Percentiles rank a stretch among this genome's conserved stretches.
Conservation (phyloP, 2,797 vertebrate species). For the Aplochiton taeniatus region DNA sequence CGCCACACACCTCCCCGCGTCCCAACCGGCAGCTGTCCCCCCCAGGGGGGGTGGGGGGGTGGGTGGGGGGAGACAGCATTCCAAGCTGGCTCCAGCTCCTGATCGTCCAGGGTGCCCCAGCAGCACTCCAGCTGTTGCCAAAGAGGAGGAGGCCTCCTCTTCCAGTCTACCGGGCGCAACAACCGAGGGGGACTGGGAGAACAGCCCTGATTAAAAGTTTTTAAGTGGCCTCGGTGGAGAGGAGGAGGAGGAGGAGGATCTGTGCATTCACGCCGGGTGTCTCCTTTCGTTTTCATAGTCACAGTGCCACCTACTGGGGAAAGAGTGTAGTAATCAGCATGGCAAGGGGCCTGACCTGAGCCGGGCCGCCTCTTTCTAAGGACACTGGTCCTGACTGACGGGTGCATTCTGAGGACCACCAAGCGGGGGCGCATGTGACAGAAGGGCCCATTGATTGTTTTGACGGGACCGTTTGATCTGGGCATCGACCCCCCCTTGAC, state of each 20-base stretch:
- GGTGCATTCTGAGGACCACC: constrained; percentile 30
- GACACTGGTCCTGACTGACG: constrained; percentile 43
- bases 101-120: constrained; percentile 71
- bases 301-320: constrained; percentile 7
- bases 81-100: constrained; percentile 63
- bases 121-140: constrained; percentile 76
- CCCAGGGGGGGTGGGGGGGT: constrained; percentile 47
- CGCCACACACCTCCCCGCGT: neutral
- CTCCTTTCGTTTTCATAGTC: neutral
- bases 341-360: neutral
- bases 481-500: constrained; percentile 60
- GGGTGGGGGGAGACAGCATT: constrained; percentile 24
- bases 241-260: constrained; percentile 14
- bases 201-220: constrained; percentile 68
- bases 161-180: too few relatives aligned
- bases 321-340: constrained; percentile 13
- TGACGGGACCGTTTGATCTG: constrained; percentile 53
- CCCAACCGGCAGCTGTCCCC: constrained; percentile 47
- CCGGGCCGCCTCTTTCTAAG: constrained; percentile 1
- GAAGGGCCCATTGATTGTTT: constrained; percentile 58
- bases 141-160: constrained; percentile 14
- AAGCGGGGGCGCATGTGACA: constrained; percentile 37
- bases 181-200: constrained; percentile 37
- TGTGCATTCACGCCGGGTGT: neutral
- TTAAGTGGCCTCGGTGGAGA: constrained; percentile 51